A percentile compares a stretch with the other conserved stretches of the same genome.
These are phyloP conservation scores for Euwallacea similis DNA, from an alignment of 1,140 invertebrate genomes.

Conservation along the genomic window DNA sequence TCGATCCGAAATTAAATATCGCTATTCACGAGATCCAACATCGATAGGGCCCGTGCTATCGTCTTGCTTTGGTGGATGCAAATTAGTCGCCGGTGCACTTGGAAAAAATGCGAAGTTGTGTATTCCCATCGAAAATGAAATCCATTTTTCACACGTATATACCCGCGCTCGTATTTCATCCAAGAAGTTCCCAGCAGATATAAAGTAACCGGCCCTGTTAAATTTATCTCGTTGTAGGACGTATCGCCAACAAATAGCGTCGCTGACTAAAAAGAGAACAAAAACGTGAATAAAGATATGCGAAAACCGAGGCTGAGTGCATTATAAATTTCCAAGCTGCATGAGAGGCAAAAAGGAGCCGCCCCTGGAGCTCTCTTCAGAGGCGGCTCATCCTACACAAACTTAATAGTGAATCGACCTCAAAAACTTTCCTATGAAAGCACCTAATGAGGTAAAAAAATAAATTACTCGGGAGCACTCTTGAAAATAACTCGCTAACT, in stretches of 20 bases:
- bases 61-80: too few species aligned
- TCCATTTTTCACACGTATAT: too few species aligned
- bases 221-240: neutral
- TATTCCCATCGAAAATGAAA: too few species aligned
- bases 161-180: too few species aligned
- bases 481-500: too few species aligned
- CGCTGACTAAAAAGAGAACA: slow-evolving; percentile 3
- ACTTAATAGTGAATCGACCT: too few species aligned
- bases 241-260: neutral
- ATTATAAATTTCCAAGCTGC: slow-evolving; percentile 26
- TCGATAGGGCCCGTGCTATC: neutral
- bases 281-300: slow-evolving; percentile 24
- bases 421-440: too few species aligned
- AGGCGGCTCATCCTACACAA: neutral
- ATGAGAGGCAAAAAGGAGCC: slow-evolving; percentile 9
- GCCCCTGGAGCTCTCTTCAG: neutral
- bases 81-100: too few species aligned
- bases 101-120: too few species aligned
- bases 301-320: slow-evolving; percentile 21
- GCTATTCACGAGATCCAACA: neutral
- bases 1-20: slow-evolving; percentile 1
- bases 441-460: too few species aligned
- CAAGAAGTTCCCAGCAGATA: neutral
- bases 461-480: too few species aligned
- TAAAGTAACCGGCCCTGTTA: neutral